Percentiles rank a stretch among this genome's conserved stretches.
Conservation (phyloP, 2,888 invertebrate genomes). For the Spodoptera littoralis region DNA sequence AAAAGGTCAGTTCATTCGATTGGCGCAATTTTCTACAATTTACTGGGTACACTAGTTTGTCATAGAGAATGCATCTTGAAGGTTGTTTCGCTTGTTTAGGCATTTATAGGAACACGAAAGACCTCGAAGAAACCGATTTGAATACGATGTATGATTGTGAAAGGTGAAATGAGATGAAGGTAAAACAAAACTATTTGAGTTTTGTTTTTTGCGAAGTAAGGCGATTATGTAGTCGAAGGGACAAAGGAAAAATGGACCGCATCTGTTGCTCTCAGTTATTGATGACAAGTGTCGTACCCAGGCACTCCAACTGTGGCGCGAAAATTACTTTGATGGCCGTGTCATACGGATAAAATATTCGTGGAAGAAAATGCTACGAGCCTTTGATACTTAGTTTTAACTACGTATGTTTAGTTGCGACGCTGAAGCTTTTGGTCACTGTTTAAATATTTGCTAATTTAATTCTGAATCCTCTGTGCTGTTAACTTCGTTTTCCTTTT, state of each 20-base stretch:
- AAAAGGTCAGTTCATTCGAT: slow-evolving; percentile 1
- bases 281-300: slow-evolving; percentile 30
- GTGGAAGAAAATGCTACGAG: not conserved
- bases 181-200: slow-evolving; percentile 14
- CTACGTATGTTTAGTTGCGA: not conserved
- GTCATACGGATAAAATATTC: slow-evolving; percentile 11
- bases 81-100: not conserved
- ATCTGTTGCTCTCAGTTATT: slow-evolving; percentile 21
- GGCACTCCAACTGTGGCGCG: not conserved
- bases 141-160: slow-evolving; percentile 13
- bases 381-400: not conserved
- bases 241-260: slow-evolving; percentile 30
- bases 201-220: slow-evolving; percentile 24
- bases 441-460: too few relatives aligned
- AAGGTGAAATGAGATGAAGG: slow-evolving; percentile 24
- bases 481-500: too few relatives aligned
- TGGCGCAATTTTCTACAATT: slow-evolving; percentile 1
- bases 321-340: slow-evolving; percentile 5
- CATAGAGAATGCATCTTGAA: slow-evolving; percentile 13
- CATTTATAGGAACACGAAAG: not conserved
- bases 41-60: not conserved
- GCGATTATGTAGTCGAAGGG: slow-evolving; percentile 6
- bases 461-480: too few relatives aligned
- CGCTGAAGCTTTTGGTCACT: not conserved
- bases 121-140: slow-evolving; percentile 3